Base-by-base conservation (phyloP, 2,797 vertebrate genomes). In the Tragelaphus oryx region DNA sequence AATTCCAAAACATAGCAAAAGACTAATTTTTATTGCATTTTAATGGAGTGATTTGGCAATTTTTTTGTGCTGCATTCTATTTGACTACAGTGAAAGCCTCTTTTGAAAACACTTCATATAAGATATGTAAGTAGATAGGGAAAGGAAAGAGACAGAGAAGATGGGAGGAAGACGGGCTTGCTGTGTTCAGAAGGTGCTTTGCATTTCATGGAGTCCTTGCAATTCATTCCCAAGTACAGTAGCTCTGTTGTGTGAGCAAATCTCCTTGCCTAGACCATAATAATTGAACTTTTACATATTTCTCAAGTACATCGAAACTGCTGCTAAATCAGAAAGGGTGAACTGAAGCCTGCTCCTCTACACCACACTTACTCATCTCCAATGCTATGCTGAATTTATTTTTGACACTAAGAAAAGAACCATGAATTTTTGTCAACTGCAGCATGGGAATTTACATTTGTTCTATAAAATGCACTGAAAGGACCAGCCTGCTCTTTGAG, bases 341-440 rank as follows among this genome's bases (percentile, higher is more conserved):
- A 98, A 92, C 87, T 2, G 11, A 97, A 98, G 91, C 89, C 96
- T 96, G 41, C 76, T 96, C 95, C 86, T 57, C 87, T 93, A 74
- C 82, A 68, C 93, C 93, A 50, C 93, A 97, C 96, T 98, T 96
- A 96, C 96, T 98, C 96, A 92, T 98, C 97, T 97, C 97, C 97
- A 88, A 74, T 95, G 98, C 95, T 98, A 92, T 37, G 93, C 97
- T 98, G 97, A 96, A 98, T 98, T 98, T 98, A 97, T 98, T 98
- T 71, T 60, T 97, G 97, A 98, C 79, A 57, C 88, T 93, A 97
- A 97, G 88, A 96, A 97, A 98, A 97, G 96, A 84, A 3, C 94
- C 91, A 97, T 98, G 97, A 98, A 98, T 98, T 97, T 98, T 98
- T 97, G 97, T 98, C 97, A 98, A 95, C 95, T 97, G 89, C 93